Evolutionary conservation across 2,888 invertebrate genomes (phyloP), one percentile per base, ranked within the genome.

Genomic region (Sminthurinus aureus): DNA sequence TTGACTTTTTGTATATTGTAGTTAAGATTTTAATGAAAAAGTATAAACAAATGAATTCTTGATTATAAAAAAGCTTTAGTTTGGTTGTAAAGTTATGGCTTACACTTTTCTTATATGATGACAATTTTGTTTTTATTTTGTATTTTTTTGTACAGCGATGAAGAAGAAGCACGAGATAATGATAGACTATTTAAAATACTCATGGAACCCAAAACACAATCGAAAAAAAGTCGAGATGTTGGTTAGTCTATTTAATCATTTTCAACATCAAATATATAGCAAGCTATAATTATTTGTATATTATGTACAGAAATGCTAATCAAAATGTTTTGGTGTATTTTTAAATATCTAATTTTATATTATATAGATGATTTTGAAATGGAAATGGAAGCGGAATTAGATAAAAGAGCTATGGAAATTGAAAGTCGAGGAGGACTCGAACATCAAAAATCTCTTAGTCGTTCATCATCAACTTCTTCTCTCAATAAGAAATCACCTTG

Each of bases 311-410:
- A n/a, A 38, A 38, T 38, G 38, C 6, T 38, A 38, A n/a, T n/a
- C n/a, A n/a, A n/a, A 38, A 38, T 38, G 38, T 38, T 38, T 38
- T 38, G 38, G 38, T 38, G 6, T 38, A 38, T 38, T 38, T 38
- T 38, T 38, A 38, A 38, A 38, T n/a, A n/a, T n/a, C n/a, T n/a
- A n/a, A n/a, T n/a, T n/a, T n/a, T n/a, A n/a, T n/a, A n/a, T n/a
- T n/a, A n/a, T n/a, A 38, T 88, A 13, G 85, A 86, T 71, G 89
- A 89, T 74, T 90, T 90, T 85, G 89, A 89, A 85, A 85, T 87
- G 0, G 89, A 89, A 85, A 89, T 90, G 89, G 89, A 89, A 83
- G 88, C 88, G 50, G 90, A 89, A 83, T 85, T 89, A 80, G 88
- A 88, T 26, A 86, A 86, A 73, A 83, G 89, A 81, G 86, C 88